Evolutionary conservation across 2,113 vertebrate species (phyloP).

Genomic region (Zosterops pallidus): DNA sequence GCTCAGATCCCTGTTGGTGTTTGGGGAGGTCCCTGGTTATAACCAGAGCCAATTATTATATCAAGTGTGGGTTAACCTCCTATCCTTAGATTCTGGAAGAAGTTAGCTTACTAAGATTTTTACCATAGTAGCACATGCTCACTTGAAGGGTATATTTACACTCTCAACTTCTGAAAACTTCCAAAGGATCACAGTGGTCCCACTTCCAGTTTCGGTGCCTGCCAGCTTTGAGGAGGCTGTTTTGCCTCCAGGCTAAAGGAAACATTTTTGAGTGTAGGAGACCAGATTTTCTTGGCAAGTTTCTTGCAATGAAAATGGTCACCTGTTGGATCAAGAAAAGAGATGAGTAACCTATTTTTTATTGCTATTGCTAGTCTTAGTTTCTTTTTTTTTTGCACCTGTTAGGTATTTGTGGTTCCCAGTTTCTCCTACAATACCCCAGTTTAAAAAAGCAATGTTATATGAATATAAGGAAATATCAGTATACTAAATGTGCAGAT

Average conservation of each 20-base stretch:
- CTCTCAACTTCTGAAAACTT: neutral
- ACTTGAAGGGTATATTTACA: neutral
- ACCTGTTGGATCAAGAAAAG: neutral
- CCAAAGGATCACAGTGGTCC: neutral
- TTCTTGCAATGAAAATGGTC: neutral
- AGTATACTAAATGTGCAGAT: rapidly evolving
- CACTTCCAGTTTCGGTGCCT: neutral
- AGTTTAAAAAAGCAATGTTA: neutral
- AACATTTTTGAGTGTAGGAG: neutral
- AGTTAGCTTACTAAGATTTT: neutral
- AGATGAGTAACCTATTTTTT: neutral
- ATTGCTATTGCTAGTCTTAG: neutral
- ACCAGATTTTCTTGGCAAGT: neutral
- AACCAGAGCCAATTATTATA: neutral
- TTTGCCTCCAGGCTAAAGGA: neutral
- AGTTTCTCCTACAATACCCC: neutral
- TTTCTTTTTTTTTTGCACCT: neutral
- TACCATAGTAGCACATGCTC: neutral
- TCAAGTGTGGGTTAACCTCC: neutral
- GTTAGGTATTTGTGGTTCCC: neutral
- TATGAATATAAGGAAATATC: neutral
- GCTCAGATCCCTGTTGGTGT: rapidly evolving
- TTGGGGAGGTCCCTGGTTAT: neutral
- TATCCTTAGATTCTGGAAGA: neutral
- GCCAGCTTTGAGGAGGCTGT: neutral